Percentiles rank a stretch among this genome's conserved stretches.
phyloP scores from a whole-genome alignment of 2,113 vertebrate genomes.

The Dendropsophus ebraccatus region DNA sequence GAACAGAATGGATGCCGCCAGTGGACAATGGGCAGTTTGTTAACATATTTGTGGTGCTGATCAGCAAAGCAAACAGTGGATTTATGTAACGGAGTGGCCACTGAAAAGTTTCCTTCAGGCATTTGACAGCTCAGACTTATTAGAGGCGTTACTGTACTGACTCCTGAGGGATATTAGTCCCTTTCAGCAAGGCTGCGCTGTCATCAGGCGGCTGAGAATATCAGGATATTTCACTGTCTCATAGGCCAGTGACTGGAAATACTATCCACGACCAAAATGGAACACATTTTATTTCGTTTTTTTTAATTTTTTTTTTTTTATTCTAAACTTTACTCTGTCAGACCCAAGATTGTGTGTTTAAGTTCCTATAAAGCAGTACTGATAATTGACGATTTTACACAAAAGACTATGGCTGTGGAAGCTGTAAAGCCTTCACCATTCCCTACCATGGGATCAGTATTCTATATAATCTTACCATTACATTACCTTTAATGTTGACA shows the following conservation, averaged over 20 bases:
- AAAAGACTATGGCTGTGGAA: background rate
- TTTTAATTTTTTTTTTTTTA: background rate
- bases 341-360: background rate
- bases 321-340: too few relatives aligned
- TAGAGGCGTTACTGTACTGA: background rate
- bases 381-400: background rate
- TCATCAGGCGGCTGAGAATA: background rate
- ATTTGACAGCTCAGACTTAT: background rate
- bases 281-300: background rate
- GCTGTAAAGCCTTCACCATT: background rate
- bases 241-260: background rate
- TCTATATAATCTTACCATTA: background rate
- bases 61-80: constrained; percentile 62
- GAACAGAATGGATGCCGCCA: constrained; percentile 66
- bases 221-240: background rate
- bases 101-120: constrained; percentile 22
- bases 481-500: too few relatives aligned
- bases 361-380: background rate
- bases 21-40: constrained; percentile 81
- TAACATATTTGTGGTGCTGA: constrained; percentile 73
- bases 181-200: background rate
- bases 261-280: background rate
- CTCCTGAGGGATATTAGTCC: background rate
- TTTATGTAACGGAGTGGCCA: constrained; percentile 13
- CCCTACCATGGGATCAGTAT: background rate